Conservation (phyloP, 2,113 vertebrate genomes). For the Tachysurus fulvidraco region DNA sequence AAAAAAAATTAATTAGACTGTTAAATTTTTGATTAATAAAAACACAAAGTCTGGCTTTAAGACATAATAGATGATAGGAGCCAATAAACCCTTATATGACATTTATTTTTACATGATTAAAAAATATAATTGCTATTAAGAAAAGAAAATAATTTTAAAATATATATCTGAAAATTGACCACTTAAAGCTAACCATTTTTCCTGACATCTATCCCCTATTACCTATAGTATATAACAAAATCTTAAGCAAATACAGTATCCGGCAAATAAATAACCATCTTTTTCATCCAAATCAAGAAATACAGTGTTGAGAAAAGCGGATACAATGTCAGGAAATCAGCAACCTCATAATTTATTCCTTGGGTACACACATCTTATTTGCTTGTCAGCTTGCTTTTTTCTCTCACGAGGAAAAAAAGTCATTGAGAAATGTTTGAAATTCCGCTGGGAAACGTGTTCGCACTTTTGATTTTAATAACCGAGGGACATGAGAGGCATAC, state of each 20-base stretch:
- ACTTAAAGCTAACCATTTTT: neutral
- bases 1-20: neutral
- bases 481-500: constrained; percentile 26
- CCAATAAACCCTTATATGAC: neutral
- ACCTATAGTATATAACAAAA: neutral
- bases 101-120: neutral
- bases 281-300: neutral
- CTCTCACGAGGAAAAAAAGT: constrained; percentile 8
- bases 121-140: neutral
- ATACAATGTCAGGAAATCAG: constrained; percentile 11
- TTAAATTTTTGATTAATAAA: neutral
- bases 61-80: neutral
- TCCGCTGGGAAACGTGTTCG: constrained; percentile 23
- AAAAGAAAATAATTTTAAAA: neutral
- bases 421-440: constrained; percentile 13
- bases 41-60: neutral
- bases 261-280: neutral
- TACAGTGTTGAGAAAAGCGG: no score
- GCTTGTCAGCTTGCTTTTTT: constrained; percentile 23
- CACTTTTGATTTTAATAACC: constrained; percentile 47
- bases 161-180: neutral
- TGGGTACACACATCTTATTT: constrained; percentile 13
- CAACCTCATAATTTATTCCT: constrained; percentile 32
- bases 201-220: neutral
- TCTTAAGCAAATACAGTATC: neutral